Conservation (phyloP, 2,113 vertebrate species). For the Tapirus terrestris region DNA sequence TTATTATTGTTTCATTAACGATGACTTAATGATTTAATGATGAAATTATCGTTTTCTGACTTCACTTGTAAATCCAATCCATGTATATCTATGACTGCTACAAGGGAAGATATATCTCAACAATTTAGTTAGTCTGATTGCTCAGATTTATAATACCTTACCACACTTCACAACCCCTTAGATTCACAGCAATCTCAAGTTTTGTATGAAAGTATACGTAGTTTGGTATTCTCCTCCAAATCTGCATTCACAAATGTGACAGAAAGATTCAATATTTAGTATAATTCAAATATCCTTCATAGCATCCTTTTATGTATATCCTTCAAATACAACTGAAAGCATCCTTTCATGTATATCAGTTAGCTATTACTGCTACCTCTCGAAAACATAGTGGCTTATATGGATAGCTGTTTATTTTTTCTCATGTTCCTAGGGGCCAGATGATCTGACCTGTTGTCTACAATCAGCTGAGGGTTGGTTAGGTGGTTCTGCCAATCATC, state of each 20-base stretch:
- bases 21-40: background rate
- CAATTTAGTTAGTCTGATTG: background rate
- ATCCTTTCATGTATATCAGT: background rate
- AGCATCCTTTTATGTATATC: background rate
- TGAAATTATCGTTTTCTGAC: background rate
- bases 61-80: background rate
- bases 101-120: background rate
- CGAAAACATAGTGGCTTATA: background rate
- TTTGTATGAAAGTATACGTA: background rate
- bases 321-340: background rate
- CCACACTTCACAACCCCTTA: background rate
- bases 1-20: background rate
- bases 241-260: background rate
- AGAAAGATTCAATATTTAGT: background rate
- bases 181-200: background rate
- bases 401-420: background rate
- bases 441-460: background rate
- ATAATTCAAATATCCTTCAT: background rate
- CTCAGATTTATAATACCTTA: background rate
- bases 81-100: background rate
- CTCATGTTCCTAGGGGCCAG: background rate
- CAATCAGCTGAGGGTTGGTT: background rate
- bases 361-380: background rate
- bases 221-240: background rate
- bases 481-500: background rate